Evolutionary conservation across 2,888 invertebrate species (phyloP), one percentile per base, ranked within the genome.

Genomic region (Ectemnius cavifrons): DNA sequence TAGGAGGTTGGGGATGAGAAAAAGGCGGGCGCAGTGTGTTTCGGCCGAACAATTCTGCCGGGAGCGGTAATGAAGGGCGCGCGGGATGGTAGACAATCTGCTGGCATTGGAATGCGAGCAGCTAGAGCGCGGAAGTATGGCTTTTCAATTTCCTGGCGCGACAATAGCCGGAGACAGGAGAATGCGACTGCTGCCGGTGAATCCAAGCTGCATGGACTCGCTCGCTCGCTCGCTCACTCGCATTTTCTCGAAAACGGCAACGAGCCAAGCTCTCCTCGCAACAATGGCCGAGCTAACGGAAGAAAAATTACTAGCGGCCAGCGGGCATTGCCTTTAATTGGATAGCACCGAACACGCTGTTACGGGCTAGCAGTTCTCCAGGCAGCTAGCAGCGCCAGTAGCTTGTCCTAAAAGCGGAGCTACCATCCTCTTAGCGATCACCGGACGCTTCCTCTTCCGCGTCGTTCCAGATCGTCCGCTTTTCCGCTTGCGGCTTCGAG

Each of bases 401-500:
- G 37, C 67, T 28, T 63, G 52, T 70, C 58, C 73, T 69, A 61
- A 16, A 56, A 64, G 56, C 64, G 28, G 46, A 45, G 59, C 37
- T 63, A 45, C 18, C 58, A n/a, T 37, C 52, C 73, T 64, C 68
- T 56, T 72, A 14, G 57, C 60, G 57, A 37, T 37, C 37, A 37
- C 37, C 37, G 37, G 37, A 37, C 37, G 67, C 79, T 83, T 83
- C 83, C 83, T 83, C 74, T 83, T 83, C 82, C 83, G 79, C 79
- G 57, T 83, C 81, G 83, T 83, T 83, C 79, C 79, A 80, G 79
- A 75, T 74, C 79, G 79, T 49, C 75, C 79, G 76, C 58, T 79
- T 83, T 83, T 75, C 78, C 79, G 77, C 67, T 70, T 69, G 72
- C 76, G 62, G 73, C 76, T 74, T 71, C 37, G 37, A 37, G 5